phyloP scores from a whole-genome alignment of 2,888 invertebrate genomes.

The Rhodophaea formosa region DNA sequence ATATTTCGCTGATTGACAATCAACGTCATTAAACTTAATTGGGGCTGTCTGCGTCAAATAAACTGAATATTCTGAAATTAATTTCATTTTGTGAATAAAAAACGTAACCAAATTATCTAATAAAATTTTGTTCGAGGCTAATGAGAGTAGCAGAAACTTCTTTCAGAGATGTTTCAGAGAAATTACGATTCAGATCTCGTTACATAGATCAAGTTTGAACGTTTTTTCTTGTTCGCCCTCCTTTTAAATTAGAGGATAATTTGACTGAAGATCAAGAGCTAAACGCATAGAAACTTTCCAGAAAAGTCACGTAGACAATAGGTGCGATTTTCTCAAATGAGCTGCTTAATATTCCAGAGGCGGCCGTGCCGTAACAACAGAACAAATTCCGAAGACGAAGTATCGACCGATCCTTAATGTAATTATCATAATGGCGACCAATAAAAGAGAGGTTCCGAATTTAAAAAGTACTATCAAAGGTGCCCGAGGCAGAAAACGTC shows the following conservation, averaged over 20 bases:
- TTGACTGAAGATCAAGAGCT: conserved; percentile 34
- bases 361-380: conserved; percentile 74
- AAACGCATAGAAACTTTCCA: conserved; percentile 43
- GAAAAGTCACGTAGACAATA: conserved; percentile 75
- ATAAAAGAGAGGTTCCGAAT: conserved; percentile 77
- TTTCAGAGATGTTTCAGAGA: conserved; percentile 16
- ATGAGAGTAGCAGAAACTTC: conserved; percentile 14
- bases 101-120: neutral
- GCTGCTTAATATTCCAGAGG: conserved; percentile 75
- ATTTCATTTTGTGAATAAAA: conserved; percentile 1
- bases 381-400: conserved; percentile 78
- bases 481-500: conserved; percentile 77
- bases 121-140: conserved; percentile 4
- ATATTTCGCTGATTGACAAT: conserved; percentile 24
- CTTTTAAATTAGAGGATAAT: conserved; percentile 30
- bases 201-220: conserved; percentile 12
- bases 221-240: conserved; percentile 11
- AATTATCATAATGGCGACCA: conserved; percentile 80
- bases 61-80: neutral
- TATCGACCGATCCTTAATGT: conserved; percentile 76
- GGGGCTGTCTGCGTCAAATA: neutral
- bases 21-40: conserved; percentile 12
- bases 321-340: conserved; percentile 76
- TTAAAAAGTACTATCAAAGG: conserved; percentile 78
- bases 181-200: conserved; percentile 19